Conservation (phyloP, 2,113 vertebrate genomes). For the Tetraodon nigroviridis region DNA sequence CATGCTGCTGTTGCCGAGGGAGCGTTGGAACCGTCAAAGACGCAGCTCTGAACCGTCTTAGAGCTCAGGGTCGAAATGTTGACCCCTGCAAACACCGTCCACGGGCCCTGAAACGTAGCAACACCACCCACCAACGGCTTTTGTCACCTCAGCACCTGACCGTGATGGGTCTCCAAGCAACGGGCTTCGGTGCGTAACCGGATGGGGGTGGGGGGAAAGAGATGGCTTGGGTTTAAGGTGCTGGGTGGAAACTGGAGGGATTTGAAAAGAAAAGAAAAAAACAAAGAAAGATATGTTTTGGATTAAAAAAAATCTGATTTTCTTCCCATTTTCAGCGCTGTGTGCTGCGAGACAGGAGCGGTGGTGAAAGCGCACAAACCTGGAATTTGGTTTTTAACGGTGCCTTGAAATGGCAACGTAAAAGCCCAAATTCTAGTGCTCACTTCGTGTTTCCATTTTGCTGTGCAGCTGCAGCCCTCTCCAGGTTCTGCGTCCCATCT, state of each 20-base stretch:
- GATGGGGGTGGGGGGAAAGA: constrained; percentile 21
- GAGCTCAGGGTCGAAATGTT: too few relatives aligned
- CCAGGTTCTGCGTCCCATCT: too few relatives aligned
- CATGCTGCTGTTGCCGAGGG: constrained; percentile 12
- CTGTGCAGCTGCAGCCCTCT: too few relatives aligned
- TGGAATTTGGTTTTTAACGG: too few relatives aligned
- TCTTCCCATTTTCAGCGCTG: neutral
- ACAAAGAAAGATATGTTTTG: too few relatives aligned
- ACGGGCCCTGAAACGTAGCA: constrained; percentile 24
- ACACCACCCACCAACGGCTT: constrained; percentile 23
- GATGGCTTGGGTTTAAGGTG: constrained; percentile 35
- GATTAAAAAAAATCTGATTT: neutral
- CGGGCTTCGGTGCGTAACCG: constrained; percentile 28
- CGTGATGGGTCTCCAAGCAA: constrained; percentile 62
- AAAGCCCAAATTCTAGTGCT: too few relatives aligned
- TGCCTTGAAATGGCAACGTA: too few relatives aligned
- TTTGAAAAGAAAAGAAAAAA: neutral
- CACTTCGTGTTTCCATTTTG: too few relatives aligned
- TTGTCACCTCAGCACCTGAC: constrained; percentile 44
- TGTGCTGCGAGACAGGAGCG: too few relatives aligned
- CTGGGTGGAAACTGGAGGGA: neutral
- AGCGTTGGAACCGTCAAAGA: too few relatives aligned
- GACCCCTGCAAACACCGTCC: neutral
- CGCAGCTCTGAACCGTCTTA: too few relatives aligned
- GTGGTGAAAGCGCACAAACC: too few relatives aligned